phyloP scores from a whole-genome alignment of 1,140 invertebrate genomes.

The Charaxes varanes region DNA sequence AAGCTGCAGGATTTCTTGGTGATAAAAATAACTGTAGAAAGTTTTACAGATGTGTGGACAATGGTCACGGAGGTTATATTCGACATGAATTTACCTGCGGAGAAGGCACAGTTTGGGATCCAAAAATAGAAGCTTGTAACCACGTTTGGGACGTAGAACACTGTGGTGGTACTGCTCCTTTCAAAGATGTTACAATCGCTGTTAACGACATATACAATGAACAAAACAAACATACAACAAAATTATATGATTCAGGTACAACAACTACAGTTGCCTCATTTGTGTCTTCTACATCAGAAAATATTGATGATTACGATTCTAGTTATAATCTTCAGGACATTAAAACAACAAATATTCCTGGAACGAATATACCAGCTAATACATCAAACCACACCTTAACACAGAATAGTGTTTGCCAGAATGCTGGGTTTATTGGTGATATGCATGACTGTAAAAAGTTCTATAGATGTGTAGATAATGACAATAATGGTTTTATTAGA shows the following conservation, averaged over 20 bases:
- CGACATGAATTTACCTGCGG: conserved; percentile 79
- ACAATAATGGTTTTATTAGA: conserved; percentile 72
- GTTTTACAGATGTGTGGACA: conserved; percentile 80
- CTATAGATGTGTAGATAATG: conserved; percentile 80
- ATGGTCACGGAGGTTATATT: conserved; percentile 73
- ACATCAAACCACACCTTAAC: conserved; percentile 9
- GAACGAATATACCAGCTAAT: conserved; percentile 1
- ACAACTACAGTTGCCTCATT: background rate
- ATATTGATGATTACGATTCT: conserved; percentile 11
- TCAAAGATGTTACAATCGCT: no score
- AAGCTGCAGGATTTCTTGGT: conserved; percentile 68
- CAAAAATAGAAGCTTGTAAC: conserved; percentile 76
- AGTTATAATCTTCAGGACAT: conserved; percentile 13
- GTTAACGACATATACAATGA: no score
- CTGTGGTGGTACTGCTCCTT: conserved; percentile 8
- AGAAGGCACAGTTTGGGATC: conserved; percentile 80
- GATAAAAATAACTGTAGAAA: conserved; percentile 77
- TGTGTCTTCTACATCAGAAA: background rate
- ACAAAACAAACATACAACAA: no score
- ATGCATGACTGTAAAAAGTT: conserved; percentile 79
- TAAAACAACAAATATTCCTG: background rate
- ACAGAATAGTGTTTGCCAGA: conserved; percentile 48
- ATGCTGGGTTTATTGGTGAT: conserved; percentile 76
- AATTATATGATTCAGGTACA: background rate
- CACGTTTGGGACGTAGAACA: conserved; percentile 25